A percentile compares a stretch with the other conserved stretches of the same genome.
Evolutionary conservation across 2,888 invertebrate species (phyloP).

Genomic region (Sipha maydis): DNA sequence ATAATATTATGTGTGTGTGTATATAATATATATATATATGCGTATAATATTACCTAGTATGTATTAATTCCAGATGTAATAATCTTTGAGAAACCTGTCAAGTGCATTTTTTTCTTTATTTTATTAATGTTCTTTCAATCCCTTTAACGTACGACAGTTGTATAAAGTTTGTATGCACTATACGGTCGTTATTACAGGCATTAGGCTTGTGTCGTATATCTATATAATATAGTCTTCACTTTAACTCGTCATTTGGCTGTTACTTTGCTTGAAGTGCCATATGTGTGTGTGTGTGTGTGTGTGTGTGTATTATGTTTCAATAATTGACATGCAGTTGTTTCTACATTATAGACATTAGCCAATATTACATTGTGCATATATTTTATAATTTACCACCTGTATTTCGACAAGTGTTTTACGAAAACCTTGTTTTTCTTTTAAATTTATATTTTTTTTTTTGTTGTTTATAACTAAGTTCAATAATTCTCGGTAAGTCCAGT

Average conservation of each 20-base stretch:
- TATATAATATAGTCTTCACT: no score
- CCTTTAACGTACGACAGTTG: neutral
- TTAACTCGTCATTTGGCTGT: neutral
- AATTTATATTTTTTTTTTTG: neutral
- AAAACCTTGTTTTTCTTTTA: neutral
- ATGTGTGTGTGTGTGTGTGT: neutral
- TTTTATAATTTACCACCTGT: constrained; percentile 6
- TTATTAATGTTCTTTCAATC: constrained; percentile 37
- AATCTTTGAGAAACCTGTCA: constrained; percentile 20
- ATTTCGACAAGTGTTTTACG: constrained; percentile 4
- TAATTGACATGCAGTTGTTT: constrained; percentile 5
- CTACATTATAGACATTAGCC: neutral
- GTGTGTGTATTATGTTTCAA: neutral
- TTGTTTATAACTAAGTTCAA: neutral
- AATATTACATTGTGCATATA: neutral
- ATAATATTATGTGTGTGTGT: neutral
- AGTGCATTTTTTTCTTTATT: constrained; percentile 2
- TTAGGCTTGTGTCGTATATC: neutral
- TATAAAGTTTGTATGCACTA: neutral
- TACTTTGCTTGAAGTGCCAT: constrained; percentile 15
- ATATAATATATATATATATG: neutral
- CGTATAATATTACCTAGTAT: neutral
- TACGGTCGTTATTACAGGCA: neutral
- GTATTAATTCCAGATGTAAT: constrained; percentile 37
- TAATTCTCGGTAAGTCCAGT: neutral